Evolutionary conservation across 2,797 vertebrate genomes (phyloP).

Genomic region (Myotis daubentonii): DNA sequence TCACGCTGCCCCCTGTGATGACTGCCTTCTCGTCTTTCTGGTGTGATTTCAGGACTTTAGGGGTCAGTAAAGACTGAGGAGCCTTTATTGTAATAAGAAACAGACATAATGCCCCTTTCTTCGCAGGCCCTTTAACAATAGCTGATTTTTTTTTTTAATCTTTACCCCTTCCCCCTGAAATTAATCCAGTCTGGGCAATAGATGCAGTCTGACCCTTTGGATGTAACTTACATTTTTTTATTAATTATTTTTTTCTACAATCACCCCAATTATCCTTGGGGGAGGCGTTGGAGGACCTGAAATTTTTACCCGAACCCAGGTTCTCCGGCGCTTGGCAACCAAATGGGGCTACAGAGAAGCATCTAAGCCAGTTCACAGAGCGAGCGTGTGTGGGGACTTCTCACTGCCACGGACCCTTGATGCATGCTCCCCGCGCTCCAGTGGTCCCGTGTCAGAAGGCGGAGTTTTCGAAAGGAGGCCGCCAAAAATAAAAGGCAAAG

Average conservation of each 20-base stretch:
- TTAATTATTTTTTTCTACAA: slow-evolving; percentile 86
- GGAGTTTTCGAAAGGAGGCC: slow-evolving; percentile 92
- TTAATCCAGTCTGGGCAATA: slow-evolving; percentile 90
- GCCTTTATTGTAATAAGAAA: slow-evolving; percentile 98
- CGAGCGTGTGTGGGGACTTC: slow-evolving; percentile 91
- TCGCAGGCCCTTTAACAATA: slow-evolving; percentile 79
- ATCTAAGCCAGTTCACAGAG: slow-evolving; percentile 91
- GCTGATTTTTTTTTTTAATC: slow-evolving; percentile 68
- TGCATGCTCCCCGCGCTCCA: slow-evolving; percentile 93
- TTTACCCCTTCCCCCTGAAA: slow-evolving; percentile 84
- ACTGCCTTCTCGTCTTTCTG: slow-evolving; percentile 90
- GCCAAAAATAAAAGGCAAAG: slow-evolving; percentile 92
- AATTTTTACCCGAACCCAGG: slow-evolving; percentile 89
- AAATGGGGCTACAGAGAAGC: slow-evolving; percentile 91
- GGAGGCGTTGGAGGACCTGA: slow-evolving; percentile 90
- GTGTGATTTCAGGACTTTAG: slow-evolving; percentile 91
- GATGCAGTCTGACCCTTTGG: slow-evolving; percentile 90
- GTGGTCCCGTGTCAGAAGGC: slow-evolving; percentile 91
- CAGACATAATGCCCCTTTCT: slow-evolving; percentile 91
- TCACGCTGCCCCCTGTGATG: slow-evolving; percentile 91
- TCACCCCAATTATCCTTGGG: slow-evolving; percentile 86
- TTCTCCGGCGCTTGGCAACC: slow-evolving; percentile 89
- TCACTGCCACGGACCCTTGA: slow-evolving; percentile 92
- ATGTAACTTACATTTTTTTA: slow-evolving; percentile 85
- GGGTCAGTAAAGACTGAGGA: slow-evolving; percentile 90